Percentiles rank a stretch among this genome's conserved stretches.
Conservation (phyloP, 1,140 invertebrate species). For the Rhopalosiphum padi region DNA sequence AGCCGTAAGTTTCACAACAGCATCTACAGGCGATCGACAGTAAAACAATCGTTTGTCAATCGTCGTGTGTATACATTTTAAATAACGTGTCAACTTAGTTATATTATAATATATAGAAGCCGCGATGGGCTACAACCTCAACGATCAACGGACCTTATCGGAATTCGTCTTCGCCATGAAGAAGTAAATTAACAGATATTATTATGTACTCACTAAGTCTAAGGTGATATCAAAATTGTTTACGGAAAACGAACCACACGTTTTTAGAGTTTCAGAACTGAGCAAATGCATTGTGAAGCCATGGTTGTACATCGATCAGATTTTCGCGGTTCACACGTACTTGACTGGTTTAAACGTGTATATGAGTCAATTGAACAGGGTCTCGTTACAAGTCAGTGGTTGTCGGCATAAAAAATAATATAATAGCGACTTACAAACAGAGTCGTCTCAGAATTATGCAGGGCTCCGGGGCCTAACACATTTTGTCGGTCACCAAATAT, state of each 20-base stretch:
- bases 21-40: neutral
- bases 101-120: conserved; percentile 8
- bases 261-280: conserved; percentile 33
- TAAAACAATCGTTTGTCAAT: neutral
- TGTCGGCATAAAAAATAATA: neutral
- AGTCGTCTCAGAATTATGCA: no score
- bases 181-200: neutral
- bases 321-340: conserved; percentile 59
- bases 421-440: neutral
- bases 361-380: neutral
- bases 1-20: conserved; percentile 71
- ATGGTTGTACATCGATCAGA: conserved; percentile 59
- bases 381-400: conserved; percentile 5
- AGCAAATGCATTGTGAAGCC: conserved; percentile 60
- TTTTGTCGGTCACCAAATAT: neutral
- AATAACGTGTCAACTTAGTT: neutral
- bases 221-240: neutral
- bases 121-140: conserved; percentile 18
- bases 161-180: conserved; percentile 15
- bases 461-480: neutral
- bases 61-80: neutral
- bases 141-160: neutral
- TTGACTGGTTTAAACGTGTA: conserved; percentile 46
- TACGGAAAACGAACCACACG: neutral
- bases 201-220: neutral